Conservation (phyloP, 2,888 invertebrate species). For the Ypsolopha scabrella region DNA sequence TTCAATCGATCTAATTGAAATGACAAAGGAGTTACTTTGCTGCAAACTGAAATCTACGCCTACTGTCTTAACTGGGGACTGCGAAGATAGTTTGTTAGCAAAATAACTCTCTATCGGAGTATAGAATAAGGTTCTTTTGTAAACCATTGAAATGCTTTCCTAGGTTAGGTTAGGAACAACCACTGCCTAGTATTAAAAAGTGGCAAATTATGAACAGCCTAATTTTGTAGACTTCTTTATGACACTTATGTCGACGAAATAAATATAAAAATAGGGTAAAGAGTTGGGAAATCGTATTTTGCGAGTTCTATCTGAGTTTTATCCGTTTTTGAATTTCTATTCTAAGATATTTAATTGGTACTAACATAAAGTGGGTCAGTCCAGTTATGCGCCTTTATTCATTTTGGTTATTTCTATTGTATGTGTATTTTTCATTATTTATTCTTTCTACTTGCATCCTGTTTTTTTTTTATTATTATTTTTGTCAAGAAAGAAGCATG, state of each 20-base stretch:
- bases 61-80: background rate
- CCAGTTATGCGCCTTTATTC: too few species aligned
- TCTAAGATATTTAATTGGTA: too few species aligned
- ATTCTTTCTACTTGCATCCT: too few species aligned
- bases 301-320: too few species aligned
- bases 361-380: too few species aligned
- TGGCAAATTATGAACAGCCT: background rate
- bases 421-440: too few species aligned
- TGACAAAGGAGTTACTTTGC: background rate
- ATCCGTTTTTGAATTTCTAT: too few species aligned
- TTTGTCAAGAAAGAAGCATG: background rate
- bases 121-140: constrained; percentile 5
- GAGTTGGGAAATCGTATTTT: too few species aligned
- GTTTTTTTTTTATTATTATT: too few species aligned
- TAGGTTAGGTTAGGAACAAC: constrained; percentile 1
- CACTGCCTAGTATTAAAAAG: background rate
- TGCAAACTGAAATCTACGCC: background rate
- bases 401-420: too few species aligned
- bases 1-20: constrained; percentile 1
- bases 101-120: background rate
- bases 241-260: background rate
- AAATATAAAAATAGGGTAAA: too few species aligned
- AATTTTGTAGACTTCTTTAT: background rate
- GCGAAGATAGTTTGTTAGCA: background rate
- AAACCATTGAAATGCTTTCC: background rate